phyloP scores from a whole-genome alignment of 1,140 invertebrate genomes.

The Nephila pilipes region DNA sequence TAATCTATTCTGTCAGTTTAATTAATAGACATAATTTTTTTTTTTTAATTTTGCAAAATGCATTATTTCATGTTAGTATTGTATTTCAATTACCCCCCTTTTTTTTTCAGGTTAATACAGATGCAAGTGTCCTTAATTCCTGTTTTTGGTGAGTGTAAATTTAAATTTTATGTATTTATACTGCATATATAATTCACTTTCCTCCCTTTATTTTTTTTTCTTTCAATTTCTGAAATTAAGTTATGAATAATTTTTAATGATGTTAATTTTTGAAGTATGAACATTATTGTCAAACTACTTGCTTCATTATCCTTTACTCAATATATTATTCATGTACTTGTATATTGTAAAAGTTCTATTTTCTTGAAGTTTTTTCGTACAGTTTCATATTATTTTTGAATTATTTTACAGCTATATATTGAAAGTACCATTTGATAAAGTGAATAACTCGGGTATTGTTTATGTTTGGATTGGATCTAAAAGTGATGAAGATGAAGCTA shows the following conservation, averaged over 20 bases:
- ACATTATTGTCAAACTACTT: not conserved
- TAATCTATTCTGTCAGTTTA: no score
- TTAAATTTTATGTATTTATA: constrained; percentile 24
- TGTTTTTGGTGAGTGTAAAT: constrained; percentile 82
- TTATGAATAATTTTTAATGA: not conserved
- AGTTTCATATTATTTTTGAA: not conserved
- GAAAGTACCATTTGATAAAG: constrained; percentile 96
- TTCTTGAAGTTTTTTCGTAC: not conserved
- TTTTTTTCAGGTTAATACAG: constrained; percentile 85
- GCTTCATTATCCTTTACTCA: constrained; percentile 76
- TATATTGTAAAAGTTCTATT: not conserved
- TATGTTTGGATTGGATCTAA: constrained; percentile 98
- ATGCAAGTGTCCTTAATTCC: constrained; percentile 86
- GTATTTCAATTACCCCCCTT: not conserved
- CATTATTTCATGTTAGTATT: no score
- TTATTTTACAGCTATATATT: constrained; percentile 90
- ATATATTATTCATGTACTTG: not conserved
- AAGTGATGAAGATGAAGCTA: constrained; percentile 92
- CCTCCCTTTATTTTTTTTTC: not conserved
- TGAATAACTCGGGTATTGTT: constrained; percentile 94
- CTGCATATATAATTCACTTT: not conserved
- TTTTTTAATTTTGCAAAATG: no score
- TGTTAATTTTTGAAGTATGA: not conserved
- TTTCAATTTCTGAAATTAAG: not conserved
- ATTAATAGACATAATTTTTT: no score